phyloP scores from a whole-genome alignment of 2,113 vertebrate genomes.

The Anolis sagrei region DNA sequence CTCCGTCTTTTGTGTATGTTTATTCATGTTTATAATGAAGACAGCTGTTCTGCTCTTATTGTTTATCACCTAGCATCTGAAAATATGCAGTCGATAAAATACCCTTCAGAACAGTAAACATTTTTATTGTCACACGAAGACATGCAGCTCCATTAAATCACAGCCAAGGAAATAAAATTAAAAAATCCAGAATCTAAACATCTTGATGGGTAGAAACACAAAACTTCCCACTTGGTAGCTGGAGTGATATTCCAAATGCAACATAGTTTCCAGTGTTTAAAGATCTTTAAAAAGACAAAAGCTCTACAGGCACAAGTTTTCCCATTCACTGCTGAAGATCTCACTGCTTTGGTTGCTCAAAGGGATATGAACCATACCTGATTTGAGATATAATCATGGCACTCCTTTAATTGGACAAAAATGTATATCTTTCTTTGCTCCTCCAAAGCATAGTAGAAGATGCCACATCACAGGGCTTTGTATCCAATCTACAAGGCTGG shows the following conservation, averaged over 20 bases:
- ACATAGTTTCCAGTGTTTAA: background rate
- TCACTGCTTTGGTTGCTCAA: background rate
- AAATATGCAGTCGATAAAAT: conserved; percentile 21
- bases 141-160: background rate
- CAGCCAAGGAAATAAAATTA: background rate
- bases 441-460: background rate
- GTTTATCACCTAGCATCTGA: conserved; percentile 1
- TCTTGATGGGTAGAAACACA: no score
- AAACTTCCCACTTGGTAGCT: background rate
- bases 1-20: background rate
- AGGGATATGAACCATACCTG: background rate
- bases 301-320: background rate
- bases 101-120: conserved; percentile 1
- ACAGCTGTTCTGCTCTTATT: conserved; percentile 22
- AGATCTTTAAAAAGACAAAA: background rate
- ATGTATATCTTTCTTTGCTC: background rate
- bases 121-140: conserved; percentile 17
- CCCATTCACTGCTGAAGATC: background rate
- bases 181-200: background rate
- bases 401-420: background rate
- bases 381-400: background rate
- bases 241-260: background rate
- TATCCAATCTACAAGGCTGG: no score
- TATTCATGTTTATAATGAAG: conserved; percentile 4
- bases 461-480: no score